Conservation (phyloP, 2,888 invertebrate species). For the Saturnia pavonia region DNA sequence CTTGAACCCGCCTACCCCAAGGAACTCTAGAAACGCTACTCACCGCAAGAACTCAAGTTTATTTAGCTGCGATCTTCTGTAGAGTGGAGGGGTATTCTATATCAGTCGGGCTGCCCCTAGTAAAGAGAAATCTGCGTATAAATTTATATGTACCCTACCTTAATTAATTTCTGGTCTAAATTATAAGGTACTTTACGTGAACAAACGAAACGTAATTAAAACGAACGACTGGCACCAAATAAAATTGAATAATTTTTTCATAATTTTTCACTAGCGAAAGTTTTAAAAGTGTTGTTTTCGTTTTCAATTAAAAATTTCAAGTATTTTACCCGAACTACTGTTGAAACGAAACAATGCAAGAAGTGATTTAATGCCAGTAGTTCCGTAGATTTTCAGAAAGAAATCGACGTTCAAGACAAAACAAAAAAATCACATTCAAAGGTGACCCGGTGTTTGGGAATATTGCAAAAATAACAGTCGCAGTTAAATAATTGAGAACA, state of each 20-base stretch:
- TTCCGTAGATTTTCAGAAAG: not conserved
- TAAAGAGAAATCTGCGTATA: too few relatives aligned
- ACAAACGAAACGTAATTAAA: not conserved
- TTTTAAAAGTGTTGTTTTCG: not conserved
- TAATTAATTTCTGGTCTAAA: not conserved
- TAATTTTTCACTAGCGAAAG: not conserved
- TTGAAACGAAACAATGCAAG: not conserved
- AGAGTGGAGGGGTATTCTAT: too few relatives aligned
- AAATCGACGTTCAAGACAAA: not conserved
- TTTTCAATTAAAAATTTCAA: constrained; percentile 10
- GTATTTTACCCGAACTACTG: not conserved
- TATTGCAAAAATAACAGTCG: not conserved
- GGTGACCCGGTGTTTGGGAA: not conserved
- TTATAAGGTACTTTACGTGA: not conserved
- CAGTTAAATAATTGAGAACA: not conserved
- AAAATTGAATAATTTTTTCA: not conserved
- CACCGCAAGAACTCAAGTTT: too few relatives aligned
- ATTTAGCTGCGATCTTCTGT: too few relatives aligned
- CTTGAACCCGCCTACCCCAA: too few relatives aligned
- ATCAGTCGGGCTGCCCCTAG: too few relatives aligned
- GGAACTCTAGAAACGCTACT: too few relatives aligned
- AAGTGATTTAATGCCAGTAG: not conserved
- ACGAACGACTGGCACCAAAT: not conserved
- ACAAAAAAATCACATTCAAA: not conserved
- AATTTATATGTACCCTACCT: too few relatives aligned